A percentile compares a stretch with the other conserved stretches of the same genome.
Evolutionary conservation across 2,113 vertebrate genomes (phyloP).

Genomic region (Odontesthes bonariensis): DNA sequence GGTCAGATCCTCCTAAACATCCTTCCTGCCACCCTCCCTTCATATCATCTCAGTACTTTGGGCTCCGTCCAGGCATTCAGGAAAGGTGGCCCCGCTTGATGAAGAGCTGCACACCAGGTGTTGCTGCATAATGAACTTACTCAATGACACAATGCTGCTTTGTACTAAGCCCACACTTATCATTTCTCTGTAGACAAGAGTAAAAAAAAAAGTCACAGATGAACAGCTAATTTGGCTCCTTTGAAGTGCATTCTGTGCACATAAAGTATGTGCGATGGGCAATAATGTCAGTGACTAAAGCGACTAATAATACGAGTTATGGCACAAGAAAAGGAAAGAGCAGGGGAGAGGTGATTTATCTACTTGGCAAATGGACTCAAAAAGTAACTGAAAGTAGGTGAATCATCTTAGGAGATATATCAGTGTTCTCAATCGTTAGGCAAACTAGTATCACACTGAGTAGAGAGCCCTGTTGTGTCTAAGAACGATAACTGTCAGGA

Average conservation of each 20-base stretch:
- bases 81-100: slow-evolving; percentile 64
- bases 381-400: slow-evolving; percentile 29
- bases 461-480: slow-evolving; percentile 41
- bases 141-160: slow-evolving; percentile 45
- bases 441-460: slow-evolving; percentile 8
- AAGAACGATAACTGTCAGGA: slow-evolving; percentile 36
- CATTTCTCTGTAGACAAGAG: slow-evolving; percentile 22
- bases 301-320: slow-evolving; percentile 43
- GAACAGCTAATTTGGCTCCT: slow-evolving; percentile 10
- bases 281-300: slow-evolving; percentile 41
- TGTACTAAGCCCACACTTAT: slow-evolving; percentile 31
- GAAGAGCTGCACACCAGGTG: slow-evolving; percentile 69
- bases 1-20: slow-evolving; percentile 80
- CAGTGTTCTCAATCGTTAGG: slow-evolving; percentile 25
- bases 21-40: slow-evolving; percentile 74
- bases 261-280: slow-evolving; percentile 48
- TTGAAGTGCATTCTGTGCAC: slow-evolving; percentile 27
- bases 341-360: slow-evolving; percentile 30
- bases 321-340: slow-evolving; percentile 26
- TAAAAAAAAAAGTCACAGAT: slow-evolving; percentile 1
- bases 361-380: slow-evolving; percentile 29
- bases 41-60: slow-evolving; percentile 58
- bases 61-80: slow-evolving; percentile 75
- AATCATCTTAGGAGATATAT: slow-evolving; percentile 29
- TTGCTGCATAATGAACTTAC: slow-evolving; percentile 70